Evolutionary conservation across 2,888 invertebrate genomes (phyloP), one percentile per base, ranked within the genome.

Genomic region (Nebria brevicollis): DNA sequence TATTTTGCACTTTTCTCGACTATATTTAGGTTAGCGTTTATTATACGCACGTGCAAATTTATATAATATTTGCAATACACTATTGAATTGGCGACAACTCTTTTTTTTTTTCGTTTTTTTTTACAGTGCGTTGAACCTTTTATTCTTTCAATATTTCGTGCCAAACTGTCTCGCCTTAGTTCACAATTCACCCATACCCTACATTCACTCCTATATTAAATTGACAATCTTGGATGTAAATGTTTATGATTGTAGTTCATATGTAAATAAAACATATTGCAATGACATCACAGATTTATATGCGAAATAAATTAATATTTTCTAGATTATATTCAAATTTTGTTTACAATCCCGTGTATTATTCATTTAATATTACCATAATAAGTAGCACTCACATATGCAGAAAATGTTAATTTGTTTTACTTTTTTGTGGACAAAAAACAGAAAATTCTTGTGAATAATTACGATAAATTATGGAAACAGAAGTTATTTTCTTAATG

Each of bases 311-410:
- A 54, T 54, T 54, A 54, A 54, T 54, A 54, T 54, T 54, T 54
- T 54, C 54, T 54, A 54, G 54, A 54, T 54, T 54, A 54, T 54
- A 54, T 54, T 54, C 54, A 54, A 54, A 54, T 54, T 54, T 54
- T 54, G 6, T 54, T 54, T 54, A 54, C 54, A 54, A 13, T 54
- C 8, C 7, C 54, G 54, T 54, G 8, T 11, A 54, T 54, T 54
- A 54, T 54, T 54, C 7, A 54, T 54, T 54, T 7, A 54, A 6
- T 54, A 54, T 54, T 54, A 54, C 11, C 54, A 54, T 54, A 13
- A 54, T 13, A 54, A 54, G 54, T 13, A 54, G 54, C 54, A 7
- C 11, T 54, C 7, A 54, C 7, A 13, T 54, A 54, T 1, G 43
- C 10, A 43, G 20, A 20, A 20, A 20, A 20, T 20, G 20, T 34